Evolutionary conservation across 2,113 vertebrate genomes (phyloP).

Genomic region (Nematolebias whitei): DNA sequence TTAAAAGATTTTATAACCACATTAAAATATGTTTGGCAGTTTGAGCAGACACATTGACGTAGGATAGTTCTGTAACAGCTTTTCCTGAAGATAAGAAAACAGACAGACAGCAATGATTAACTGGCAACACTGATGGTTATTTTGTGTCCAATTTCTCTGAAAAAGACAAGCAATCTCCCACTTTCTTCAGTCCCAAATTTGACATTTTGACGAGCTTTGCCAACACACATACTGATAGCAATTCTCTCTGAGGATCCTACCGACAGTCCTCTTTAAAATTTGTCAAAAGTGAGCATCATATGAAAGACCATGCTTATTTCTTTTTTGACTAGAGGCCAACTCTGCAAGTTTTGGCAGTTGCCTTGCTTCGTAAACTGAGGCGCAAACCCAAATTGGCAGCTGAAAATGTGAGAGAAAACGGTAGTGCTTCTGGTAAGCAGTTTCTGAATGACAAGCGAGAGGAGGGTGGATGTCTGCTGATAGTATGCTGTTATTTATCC

Average conservation of each 20-base stretch:
- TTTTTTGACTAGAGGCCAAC: conserved; percentile 56
- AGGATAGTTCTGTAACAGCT: no score
- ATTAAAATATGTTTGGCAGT: background rate
- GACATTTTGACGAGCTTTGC: conserved; percentile 24
- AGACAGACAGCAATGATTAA: background rate
- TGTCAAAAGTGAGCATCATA: conserved; percentile 47
- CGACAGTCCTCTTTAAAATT: conserved; percentile 38
- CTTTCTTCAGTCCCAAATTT: conserved; percentile 21
- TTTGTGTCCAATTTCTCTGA: conserved; percentile 9
- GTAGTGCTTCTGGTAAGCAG: conserved; percentile 44
- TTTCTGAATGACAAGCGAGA: conserved; percentile 67
- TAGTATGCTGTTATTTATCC: conserved; percentile 48
- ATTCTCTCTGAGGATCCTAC: conserved; percentile 22
- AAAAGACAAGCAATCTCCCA: conserved; percentile 6
- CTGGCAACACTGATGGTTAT: conserved; percentile 1
- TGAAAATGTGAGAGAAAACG: conserved; percentile 47
- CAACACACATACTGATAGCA: conserved; percentile 5
- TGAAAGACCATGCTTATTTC: conserved; percentile 31
- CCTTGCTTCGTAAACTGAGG: conserved; percentile 47
- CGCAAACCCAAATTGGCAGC: conserved; percentile 65
- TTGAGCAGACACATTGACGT: background rate
- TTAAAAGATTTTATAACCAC: background rate
- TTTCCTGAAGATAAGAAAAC: background rate
- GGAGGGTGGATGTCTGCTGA: conserved; percentile 58
- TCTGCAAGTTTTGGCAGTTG: conserved; percentile 57